These are phyloP conservation scores for Dendronephthya gigantea DNA, from an alignment of 64 coral and sea anemone species.

Conservation along the genomic window DNA sequence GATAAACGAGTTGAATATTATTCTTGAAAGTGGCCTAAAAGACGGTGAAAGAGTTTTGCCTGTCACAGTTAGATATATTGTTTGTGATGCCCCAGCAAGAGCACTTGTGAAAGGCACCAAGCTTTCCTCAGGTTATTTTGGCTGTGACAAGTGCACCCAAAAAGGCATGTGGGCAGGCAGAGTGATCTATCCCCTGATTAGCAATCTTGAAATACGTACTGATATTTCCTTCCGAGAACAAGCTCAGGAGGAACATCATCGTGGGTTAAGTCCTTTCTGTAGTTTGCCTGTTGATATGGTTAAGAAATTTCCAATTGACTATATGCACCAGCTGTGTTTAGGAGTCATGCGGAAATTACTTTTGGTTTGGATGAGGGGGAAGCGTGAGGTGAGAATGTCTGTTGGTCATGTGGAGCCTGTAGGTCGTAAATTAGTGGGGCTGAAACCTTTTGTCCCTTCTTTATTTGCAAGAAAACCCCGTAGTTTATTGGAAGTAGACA, in stretches of 20 bases:
- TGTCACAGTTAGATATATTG: background rate
- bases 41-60: background rate
- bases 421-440: background rate
- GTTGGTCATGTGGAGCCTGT: slow-evolving; percentile 14
- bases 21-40: slow-evolving; percentile 7
- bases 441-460: slow-evolving; percentile 6
- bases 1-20: background rate
- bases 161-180: background rate
- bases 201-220: background rate
- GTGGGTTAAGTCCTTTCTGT: background rate
- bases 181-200: slow-evolving; percentile 13
- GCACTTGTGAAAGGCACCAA: slow-evolving; percentile 19
- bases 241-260: slow-evolving; percentile 15
- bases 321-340: slow-evolving; percentile 8
- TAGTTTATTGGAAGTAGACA: slow-evolving; percentile 12
- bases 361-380: slow-evolving; percentile 12
- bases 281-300: slow-evolving; percentile 10
- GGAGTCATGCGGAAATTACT: background rate
- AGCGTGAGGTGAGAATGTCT: background rate
- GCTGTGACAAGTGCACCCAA: slow-evolving; percentile 6
- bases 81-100: slow-evolving; percentile 17
- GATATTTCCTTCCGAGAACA: slow-evolving; percentile 14
- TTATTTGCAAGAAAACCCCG: background rate
- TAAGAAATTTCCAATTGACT: slow-evolving; percentile 23
- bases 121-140: slow-evolving; percentile 19